These are phyloP conservation scores for Cerceris ruficornis DNA, from an alignment of 2,888 invertebrate genomes.

Conservation along the genomic window DNA sequence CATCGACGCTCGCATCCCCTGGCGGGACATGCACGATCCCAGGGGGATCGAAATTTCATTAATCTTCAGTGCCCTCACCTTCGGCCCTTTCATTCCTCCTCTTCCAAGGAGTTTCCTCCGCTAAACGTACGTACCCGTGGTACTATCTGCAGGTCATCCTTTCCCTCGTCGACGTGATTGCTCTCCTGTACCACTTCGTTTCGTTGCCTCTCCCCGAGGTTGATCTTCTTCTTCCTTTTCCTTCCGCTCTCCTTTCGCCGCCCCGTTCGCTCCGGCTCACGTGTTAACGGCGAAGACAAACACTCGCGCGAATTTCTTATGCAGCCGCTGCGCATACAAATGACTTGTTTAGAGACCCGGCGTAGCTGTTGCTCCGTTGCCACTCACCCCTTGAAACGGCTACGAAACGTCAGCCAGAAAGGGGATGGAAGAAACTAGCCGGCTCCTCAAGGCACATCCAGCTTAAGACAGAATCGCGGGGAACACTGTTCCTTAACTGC, in stretches of 20 bases:
- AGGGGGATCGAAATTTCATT: constrained; percentile 63
- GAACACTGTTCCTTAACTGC: no score
- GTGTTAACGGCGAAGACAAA: constrained; percentile 70
- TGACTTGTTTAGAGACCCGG: constrained; percentile 70
- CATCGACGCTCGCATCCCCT: constrained; percentile 5
- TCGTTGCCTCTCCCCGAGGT: not conserved
- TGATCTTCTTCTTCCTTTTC: not conserved
- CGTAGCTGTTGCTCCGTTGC: not conserved
- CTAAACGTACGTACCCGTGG: not conserved
- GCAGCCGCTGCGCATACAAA: constrained; percentile 73
- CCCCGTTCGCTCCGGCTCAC: constrained; percentile 20
- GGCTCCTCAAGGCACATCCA: no score
- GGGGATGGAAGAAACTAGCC: no score
- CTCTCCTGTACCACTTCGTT: constrained; percentile 13
- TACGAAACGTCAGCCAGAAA: no score
- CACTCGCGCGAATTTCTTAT: constrained; percentile 75
- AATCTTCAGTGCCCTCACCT: constrained; percentile 54
- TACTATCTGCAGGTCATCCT: constrained; percentile 27
- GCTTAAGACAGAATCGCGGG: no score
- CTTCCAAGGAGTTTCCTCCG: not conserved
- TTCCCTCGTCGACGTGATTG: constrained; percentile 29
- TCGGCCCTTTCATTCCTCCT: constrained; percentile 1
- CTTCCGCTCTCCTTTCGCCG: not conserved
- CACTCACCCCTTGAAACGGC: not conserved
- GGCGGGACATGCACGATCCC: constrained; percentile 6